Base-by-base conservation (phyloP, 2,113 vertebrate genomes). In the Colistium nudipinnis region DNA sequence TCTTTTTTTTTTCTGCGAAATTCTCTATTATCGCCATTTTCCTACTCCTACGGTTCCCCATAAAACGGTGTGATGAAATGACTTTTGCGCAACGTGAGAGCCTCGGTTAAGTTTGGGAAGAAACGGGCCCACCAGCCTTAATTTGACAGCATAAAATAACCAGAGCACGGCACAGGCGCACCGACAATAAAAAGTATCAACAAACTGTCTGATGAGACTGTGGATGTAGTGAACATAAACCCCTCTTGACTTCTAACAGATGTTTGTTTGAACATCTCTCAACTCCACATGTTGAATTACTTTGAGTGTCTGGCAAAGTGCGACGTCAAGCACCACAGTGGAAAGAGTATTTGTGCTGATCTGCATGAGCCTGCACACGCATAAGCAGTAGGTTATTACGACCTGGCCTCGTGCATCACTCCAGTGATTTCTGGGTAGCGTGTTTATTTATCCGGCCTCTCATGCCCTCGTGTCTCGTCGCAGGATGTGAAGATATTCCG, bases 401-500 rank as follows among this genome's bases (percentile, higher is more conserved):
- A 44, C 67, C 62, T 54, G 0, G 24, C 51, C 51, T 76, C 39
- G 0, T 9, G 31, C 64, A 43, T 27, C 49, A 54, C 55, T 61
- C 55, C 30, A 20, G 4, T 44, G 68, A 45, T 62, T 44, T 52
- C 51, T 55, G 67, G 60, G 44, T 68, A 35, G 61, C 73, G 77
- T 65, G 64, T 57, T 22, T 38, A 4, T 63, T 72, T 61, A 51
- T 38, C 41, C 45, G 53, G 41, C 43, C 44, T 51, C 65, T 79
- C 70, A 55, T 63, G 56, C 6, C 43, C n/a, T 64, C 39, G 33
- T 78, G 68, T 75, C 48, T 72, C 62, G 24, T 72, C 62, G 24
- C 85, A 99, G 97, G 93, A 97, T 81, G 96, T 99, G 89, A 99
- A 99, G 93, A 95, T 99, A 78, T 98, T 99, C 92, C 93, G 95